Evolutionary conservation across 2,797 vertebrate species (phyloP).

Genomic region (Platyrinchus mystaceus): DNA sequence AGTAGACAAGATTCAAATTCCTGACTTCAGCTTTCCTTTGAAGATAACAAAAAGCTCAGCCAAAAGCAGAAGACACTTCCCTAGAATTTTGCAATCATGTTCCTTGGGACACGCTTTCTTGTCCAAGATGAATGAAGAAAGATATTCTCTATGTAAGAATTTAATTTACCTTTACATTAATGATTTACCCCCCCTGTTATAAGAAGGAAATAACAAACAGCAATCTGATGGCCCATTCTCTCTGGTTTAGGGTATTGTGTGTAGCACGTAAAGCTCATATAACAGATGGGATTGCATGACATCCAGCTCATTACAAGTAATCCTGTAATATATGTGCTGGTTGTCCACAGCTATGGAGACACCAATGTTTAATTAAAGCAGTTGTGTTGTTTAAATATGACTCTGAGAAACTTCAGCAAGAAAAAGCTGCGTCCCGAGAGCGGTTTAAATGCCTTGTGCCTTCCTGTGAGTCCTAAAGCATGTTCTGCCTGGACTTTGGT

Average conservation of each 20-base stretch:
- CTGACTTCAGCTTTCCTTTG: background rate
- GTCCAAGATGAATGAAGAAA: background rate
- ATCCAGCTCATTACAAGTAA: background rate
- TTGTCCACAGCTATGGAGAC: background rate
- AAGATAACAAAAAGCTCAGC: background rate
- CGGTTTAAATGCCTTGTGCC: slow-evolving; percentile 10
- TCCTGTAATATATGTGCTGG: background rate
- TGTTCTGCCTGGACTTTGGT: slow-evolving; percentile 58
- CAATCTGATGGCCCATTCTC: background rate
- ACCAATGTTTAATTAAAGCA: slow-evolving; percentile 11
- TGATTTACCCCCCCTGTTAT: background rate
- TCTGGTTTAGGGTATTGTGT: background rate
- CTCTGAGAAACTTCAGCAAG: slow-evolving; percentile 47
- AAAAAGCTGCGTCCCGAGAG: slow-evolving; percentile 25
- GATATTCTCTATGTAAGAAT: background rate
- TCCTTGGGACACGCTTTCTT: background rate
- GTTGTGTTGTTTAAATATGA: slow-evolving; percentile 15
- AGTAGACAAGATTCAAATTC: background rate
- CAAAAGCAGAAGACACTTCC: background rate
- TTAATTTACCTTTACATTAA: background rate
- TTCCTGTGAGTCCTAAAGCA: slow-evolving; percentile 37
- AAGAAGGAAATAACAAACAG: background rate
- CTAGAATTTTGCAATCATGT: rapidly evolving
- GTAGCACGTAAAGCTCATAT: background rate
- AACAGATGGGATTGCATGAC: background rate